A percentile compares a stretch with the other conserved stretches of the same genome.
These are phyloP conservation scores for Venusia cambrica DNA, from an alignment of 2,888 invertebrate genomes.

Conservation along the genomic window DNA sequence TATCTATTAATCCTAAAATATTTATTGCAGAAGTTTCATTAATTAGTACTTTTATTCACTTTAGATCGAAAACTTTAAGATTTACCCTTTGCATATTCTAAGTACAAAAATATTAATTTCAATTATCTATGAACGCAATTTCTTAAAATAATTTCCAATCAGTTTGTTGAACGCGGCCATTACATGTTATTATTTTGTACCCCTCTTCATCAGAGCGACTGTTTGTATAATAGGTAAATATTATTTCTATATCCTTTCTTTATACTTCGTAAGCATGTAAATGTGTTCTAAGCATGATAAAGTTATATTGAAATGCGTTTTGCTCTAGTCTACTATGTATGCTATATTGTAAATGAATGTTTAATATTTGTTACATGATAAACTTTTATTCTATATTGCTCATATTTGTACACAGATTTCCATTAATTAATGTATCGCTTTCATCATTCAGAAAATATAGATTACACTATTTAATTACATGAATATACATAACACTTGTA, in stretches of 20 bases:
- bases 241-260: conserved; percentile 26
- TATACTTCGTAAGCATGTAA: conserved; percentile 29
- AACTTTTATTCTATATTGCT: conserved; percentile 76
- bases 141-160: conserved; percentile 38
- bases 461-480: conserved; percentile 64
- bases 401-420: conserved; percentile 80
- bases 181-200: conserved; percentile 59
- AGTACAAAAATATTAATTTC: conserved; percentile 79
- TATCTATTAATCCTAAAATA: conserved; percentile 15
- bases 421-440: conserved; percentile 68
- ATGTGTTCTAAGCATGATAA: conserved; percentile 50
- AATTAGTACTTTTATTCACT: conserved; percentile 19
- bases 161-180: conserved; percentile 11
- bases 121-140: conserved; percentile 55
- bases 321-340: conserved; percentile 59
- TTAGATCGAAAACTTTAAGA: conserved; percentile 38
- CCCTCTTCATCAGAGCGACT: conserved; percentile 75
- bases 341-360: conserved; percentile 69
- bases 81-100: conserved; percentile 57
- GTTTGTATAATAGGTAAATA: conserved; percentile 45
- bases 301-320: conserved; percentile 41
- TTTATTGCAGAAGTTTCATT: conserved; percentile 21
- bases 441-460: conserved; percentile 73
- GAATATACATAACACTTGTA: conserved; percentile 50
- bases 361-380: conserved; percentile 43